Evolutionary conservation across 1,140 invertebrate genomes (phyloP).

Genomic region (Drosophila melanogaster): Release_6_plus_ISO1_MT NT_033777.3:17358501-17359000

Average conservation of each 20-base stretch:
- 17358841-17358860: constrained; percentile 80
- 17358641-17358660: constrained; percentile 80
- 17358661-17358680: constrained; percentile 69
- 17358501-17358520: constrained; percentile 63
- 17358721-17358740: constrained; percentile 78
- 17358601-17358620: constrained; percentile 29
- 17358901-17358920: constrained; percentile 79
- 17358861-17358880: constrained; percentile 54
- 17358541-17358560: constrained; percentile 38
- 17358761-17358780: constrained; percentile 9
- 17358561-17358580: not conserved
- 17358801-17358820: constrained; percentile 58
- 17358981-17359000: constrained; percentile 48
- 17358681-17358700: constrained; percentile 62
- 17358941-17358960: constrained; percentile 41
- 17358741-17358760: constrained; percentile 58
- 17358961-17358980: constrained; percentile 12
- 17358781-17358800: constrained; percentile 7
- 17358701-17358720: constrained; percentile 41
- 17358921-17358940: constrained; percentile 82
- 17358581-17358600: not conserved
- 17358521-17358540: constrained; percentile 77
- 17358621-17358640: constrained; percentile 54
- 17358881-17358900: constrained; percentile 78
- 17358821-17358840: constrained; percentile 82